A percentile compares a stretch with the other conserved stretches of the same genome.
These are phyloP conservation scores for Zygothrica quintamaculata DNA, from an alignment of 2,888 invertebrate species.

Conservation along the genomic window DNA sequence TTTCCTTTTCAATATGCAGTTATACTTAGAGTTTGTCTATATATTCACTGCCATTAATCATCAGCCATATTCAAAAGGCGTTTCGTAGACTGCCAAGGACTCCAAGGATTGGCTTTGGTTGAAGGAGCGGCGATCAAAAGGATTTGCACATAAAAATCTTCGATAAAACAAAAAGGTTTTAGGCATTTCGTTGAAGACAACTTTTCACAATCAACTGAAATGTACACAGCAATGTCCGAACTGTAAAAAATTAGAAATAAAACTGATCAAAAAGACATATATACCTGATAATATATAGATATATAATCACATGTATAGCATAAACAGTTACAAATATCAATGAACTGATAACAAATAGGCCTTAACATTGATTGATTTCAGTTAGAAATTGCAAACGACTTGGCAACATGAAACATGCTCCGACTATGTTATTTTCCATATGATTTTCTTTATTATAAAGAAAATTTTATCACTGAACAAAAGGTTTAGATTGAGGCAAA, in stretches of 20 bases:
- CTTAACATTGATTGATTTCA: constrained; percentile 54
- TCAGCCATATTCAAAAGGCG: constrained; percentile 64
- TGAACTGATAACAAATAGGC: constrained; percentile 47
- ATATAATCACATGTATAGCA: constrained; percentile 17
- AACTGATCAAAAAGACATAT: constrained; percentile 19
- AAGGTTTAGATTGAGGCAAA: too few species aligned
- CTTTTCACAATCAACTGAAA: constrained; percentile 12
- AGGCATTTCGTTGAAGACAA: constrained; percentile 60
- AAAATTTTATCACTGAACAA: too few species aligned
- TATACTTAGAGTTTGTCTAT: not conserved
- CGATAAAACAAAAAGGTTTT: constrained; percentile 43
- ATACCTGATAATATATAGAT: not conserved
- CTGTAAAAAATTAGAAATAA: constrained; percentile 25
- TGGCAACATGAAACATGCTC: constrained; percentile 32
- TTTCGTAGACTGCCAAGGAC: constrained; percentile 13
- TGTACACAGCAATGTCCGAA: constrained; percentile 18
- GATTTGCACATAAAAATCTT: constrained; percentile 40
- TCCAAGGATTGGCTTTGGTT: constrained; percentile 9
- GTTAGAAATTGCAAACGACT: constrained; percentile 22
- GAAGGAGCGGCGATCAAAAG: not conserved
- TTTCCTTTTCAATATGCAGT: too few species aligned
- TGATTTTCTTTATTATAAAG: too few species aligned
- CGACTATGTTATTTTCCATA: too few species aligned
- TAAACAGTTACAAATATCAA: constrained; percentile 21
- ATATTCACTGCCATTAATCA: not conserved